A percentile compares a stretch with the other conserved stretches of the same genome.
These are phyloP conservation scores for Nephila pilipes DNA, from an alignment of 1,140 invertebrate genomes.

Conservation along the genomic window DNA sequence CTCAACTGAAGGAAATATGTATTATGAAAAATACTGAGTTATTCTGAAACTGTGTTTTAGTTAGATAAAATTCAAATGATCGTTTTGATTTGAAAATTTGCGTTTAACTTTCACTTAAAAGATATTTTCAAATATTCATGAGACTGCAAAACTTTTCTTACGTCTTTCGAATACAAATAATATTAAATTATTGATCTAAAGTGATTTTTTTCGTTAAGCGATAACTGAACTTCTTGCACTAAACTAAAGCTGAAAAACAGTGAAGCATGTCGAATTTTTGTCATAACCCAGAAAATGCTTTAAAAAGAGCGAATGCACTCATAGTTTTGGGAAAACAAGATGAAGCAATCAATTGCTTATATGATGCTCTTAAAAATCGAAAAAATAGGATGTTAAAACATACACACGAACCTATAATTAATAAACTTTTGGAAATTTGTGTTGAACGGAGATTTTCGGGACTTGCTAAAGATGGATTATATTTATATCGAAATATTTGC, in stretches of 20 bases:
- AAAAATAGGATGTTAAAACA: slow-evolving; percentile 98
- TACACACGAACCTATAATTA: slow-evolving; percentile 99
- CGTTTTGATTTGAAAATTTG: not conserved
- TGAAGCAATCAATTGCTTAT: slow-evolving; percentile 96
- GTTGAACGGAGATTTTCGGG: slow-evolving; percentile 99
- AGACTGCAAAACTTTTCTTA: not conserved
- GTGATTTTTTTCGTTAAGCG: not conserved
- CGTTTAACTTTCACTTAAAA: not conserved
- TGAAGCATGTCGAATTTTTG: slow-evolving; percentile 92
- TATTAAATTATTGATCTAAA: not conserved
- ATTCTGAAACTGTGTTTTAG: not conserved
- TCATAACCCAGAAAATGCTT: slow-evolving; percentile 97
- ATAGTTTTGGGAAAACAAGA: slow-evolving; percentile 90
- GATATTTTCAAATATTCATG: not conserved
- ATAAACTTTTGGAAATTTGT: slow-evolving; percentile 98
- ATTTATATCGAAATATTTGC: slow-evolving; percentile 99
- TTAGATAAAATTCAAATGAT: not conserved
- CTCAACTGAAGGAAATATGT: not conserved
- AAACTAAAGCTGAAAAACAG: not conserved
- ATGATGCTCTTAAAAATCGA: slow-evolving; percentile 98
- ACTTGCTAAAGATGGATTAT: slow-evolving; percentile 98
- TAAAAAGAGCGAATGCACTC: slow-evolving; percentile 92
- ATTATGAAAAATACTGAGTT: not conserved
- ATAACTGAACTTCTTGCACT: not conserved
- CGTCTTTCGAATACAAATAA: not conserved